Conservation (phyloP, 1,140 invertebrate species). For the Drosophila simulans region DNA sequence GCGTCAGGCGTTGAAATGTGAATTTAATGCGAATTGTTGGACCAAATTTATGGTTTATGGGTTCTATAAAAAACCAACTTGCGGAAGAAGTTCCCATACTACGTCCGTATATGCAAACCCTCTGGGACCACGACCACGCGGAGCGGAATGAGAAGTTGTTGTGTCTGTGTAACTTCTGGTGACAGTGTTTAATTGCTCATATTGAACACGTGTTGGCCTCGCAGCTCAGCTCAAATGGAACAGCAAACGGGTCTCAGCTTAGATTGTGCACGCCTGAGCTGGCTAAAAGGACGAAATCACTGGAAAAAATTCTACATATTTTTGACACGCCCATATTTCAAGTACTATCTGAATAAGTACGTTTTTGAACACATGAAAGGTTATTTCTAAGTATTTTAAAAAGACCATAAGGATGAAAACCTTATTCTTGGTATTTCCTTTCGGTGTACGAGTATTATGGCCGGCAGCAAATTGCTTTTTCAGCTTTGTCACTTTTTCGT, state of each 20-base stretch:
- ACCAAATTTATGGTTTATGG: constrained; percentile 66
- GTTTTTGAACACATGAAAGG: too few species aligned
- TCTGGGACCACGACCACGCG: neutral
- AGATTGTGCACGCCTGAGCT: constrained; percentile 52
- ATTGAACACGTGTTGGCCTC: constrained; percentile 76
- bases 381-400: too few species aligned
- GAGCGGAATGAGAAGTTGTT: constrained; percentile 29
- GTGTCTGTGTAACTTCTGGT: constrained; percentile 64
- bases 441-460: constrained; percentile 58
- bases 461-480: constrained; percentile 78
- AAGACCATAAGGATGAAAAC: too few species aligned
- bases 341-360: neutral
- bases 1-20: constrained; percentile 67
- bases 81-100: constrained; percentile 23
- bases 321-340: too few species aligned
- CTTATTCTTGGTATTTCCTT: constrained; percentile 1
- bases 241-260: constrained; percentile 31
- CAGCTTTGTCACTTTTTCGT: constrained; percentile 79
- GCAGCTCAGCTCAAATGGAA: constrained; percentile 17
- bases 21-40: constrained; percentile 78
- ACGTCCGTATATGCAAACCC: constrained; percentile 26
- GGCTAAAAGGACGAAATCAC: constrained; percentile 10
- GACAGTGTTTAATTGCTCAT: constrained; percentile 83
- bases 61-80: constrained; percentile 36
- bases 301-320: neutral